Percentiles rank a stretch among this genome's conserved stretches.
Conservation (phyloP, 2,113 vertebrate genomes). For the Epinephelus cyanopodus region DNA sequence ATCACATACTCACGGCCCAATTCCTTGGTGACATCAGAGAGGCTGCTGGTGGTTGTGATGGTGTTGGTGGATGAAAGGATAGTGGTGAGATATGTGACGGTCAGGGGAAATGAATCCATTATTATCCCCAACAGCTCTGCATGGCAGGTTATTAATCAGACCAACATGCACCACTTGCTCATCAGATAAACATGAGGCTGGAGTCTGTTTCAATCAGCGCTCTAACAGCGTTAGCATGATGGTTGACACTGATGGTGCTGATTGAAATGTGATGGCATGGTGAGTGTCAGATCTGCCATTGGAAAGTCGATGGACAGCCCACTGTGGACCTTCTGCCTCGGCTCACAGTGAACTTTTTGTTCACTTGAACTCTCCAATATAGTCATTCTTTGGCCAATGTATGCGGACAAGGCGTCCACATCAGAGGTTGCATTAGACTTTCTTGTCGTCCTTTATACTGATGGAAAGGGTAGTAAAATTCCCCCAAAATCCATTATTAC, state of each 20-base stretch:
- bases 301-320: not conserved
- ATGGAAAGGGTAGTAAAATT: no score
- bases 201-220: constrained; percentile 49
- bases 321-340: not conserved
- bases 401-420: no score
- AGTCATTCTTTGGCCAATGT: not conserved
- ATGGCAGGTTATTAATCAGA: constrained; percentile 67
- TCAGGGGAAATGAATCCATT: constrained; percentile 57
- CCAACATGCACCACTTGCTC: constrained; percentile 55
- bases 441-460: no score
- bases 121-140: constrained; percentile 43
- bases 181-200: constrained; percentile 64
- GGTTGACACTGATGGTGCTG: constrained; percentile 30
- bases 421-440: no score
- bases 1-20: not conserved
- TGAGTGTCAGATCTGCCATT: constrained; percentile 39
- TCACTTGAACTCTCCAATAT: not conserved
- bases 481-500: no score
- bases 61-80: not conserved
- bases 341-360: not conserved
- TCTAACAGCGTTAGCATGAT: constrained; percentile 8
- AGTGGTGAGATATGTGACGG: constrained; percentile 26
- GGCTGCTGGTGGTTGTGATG: constrained; percentile 19
- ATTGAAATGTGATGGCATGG: constrained; percentile 49
- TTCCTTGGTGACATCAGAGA: constrained; percentile 21